Percentiles rank a stretch among this genome's conserved stretches.
phyloP scores from a whole-genome alignment of 2,888 invertebrate species.

The Phengaris arion region DNA sequence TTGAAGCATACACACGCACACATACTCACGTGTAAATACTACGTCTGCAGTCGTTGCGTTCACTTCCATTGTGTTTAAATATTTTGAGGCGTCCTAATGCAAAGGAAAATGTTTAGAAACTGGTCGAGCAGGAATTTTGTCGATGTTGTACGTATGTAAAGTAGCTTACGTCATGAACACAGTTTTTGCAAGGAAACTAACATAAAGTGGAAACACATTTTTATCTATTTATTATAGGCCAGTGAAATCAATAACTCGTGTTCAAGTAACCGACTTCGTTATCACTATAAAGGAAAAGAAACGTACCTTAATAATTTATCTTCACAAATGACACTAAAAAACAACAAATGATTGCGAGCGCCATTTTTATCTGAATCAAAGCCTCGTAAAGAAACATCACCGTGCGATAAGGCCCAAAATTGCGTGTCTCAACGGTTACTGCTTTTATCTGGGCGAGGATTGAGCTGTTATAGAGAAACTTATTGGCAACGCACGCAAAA shows the following conservation, averaged over 20 bases:
- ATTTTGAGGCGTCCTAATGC: too few species aligned
- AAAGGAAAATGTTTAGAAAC: too few species aligned
- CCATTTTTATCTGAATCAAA: conserved; percentile 44
- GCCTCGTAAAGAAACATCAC: conserved; percentile 44
- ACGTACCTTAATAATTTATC: not conserved
- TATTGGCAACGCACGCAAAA: conserved; percentile 46
- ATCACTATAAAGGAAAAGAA: not conserved
- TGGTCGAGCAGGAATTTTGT: too few species aligned
- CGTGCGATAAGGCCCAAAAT: conserved; percentile 43
- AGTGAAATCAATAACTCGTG: not conserved
- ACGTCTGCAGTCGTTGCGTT: too few species aligned
- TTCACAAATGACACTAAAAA: conserved; percentile 37
- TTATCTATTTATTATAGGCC: too few species aligned
- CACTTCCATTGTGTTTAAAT: too few species aligned
- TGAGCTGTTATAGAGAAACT: conserved; percentile 44
- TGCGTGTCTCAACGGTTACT: conserved; percentile 42
- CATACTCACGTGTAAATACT: too few species aligned
- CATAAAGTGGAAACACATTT: too few species aligned
- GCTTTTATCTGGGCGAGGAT: conserved; percentile 44
- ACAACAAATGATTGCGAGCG: conserved; percentile 41
- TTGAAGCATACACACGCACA: too few species aligned
- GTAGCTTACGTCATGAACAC: too few species aligned
- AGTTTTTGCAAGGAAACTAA: too few species aligned
- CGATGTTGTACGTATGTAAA: too few species aligned
- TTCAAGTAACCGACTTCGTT: not conserved